phyloP scores from a whole-genome alignment of 1,140 invertebrate genomes.

The Drosophila fuyamai region DNA sequence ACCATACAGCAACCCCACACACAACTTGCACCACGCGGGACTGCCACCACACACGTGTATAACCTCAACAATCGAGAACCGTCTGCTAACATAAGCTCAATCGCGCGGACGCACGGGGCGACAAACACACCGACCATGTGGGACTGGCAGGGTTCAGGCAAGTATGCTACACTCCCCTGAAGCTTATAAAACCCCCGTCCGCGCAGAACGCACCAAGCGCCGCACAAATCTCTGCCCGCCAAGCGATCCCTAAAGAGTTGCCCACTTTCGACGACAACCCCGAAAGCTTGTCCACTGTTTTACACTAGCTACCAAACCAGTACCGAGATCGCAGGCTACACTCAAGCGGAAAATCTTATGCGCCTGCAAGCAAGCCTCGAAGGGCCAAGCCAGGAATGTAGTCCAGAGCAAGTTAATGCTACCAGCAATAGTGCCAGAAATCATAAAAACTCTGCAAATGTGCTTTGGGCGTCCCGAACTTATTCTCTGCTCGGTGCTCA shows the following conservation, averaged over 20 bases:
- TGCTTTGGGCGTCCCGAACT: background rate
- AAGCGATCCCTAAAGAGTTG: background rate
- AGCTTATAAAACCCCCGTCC: background rate
- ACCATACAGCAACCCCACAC: background rate
- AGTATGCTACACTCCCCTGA: background rate
- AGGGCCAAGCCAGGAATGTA: too few species aligned
- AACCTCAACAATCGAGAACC: background rate
- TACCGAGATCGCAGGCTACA: background rate
- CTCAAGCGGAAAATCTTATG: background rate
- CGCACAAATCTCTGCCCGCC: background rate
- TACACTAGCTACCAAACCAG: background rate
- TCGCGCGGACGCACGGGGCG: background rate
- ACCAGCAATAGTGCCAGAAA: background rate
- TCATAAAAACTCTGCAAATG: background rate
- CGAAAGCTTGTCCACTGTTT: background rate
- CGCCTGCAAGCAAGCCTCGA: too few species aligned
- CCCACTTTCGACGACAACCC: background rate
- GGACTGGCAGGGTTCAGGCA: too few species aligned
- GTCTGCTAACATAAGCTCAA: background rate
- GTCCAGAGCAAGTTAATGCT: background rate
- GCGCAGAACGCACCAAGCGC: background rate
- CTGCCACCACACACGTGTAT: background rate
- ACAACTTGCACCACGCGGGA: background rate
- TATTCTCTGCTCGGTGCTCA: background rate
- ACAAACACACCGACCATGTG: background rate